A percentile compares a stretch with the other conserved stretches of the same genome.
phyloP scores from a whole-genome alignment of 2,113 vertebrate genomes.

The Nesoenas mayeri region DNA sequence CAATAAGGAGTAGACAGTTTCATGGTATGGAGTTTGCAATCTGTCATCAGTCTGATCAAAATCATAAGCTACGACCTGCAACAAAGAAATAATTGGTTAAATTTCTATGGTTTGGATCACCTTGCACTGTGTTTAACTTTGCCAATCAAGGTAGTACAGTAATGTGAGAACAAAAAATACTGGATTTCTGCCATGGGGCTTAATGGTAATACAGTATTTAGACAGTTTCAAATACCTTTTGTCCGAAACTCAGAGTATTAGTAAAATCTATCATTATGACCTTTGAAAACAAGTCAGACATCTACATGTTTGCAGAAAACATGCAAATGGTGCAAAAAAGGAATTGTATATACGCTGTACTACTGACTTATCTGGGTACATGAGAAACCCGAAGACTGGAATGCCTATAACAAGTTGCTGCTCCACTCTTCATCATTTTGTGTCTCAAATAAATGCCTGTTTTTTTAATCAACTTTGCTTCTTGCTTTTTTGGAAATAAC shows the following conservation, averaged over 20 bases:
- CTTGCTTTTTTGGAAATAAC: background rate
- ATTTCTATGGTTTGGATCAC: background rate
- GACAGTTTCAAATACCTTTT: background rate
- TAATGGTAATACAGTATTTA: background rate
- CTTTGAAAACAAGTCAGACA: background rate
- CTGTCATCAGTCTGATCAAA: slow-evolving; percentile 90
- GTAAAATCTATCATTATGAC: background rate
- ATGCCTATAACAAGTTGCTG: background rate
- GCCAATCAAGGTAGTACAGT: no score
- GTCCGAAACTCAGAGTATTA: background rate
- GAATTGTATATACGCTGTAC: background rate
- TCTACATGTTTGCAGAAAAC: background rate
- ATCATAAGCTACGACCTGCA: slow-evolving; percentile 89
- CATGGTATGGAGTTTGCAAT: slow-evolving; percentile 87
- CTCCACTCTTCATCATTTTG: background rate
- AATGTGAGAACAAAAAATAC: background rate
- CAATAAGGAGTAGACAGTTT: slow-evolving; percentile 95
- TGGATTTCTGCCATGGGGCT: background rate
- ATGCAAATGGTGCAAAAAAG: background rate
- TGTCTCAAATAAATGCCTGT: background rate
- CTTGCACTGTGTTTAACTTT: background rate
- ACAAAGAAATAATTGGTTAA: slow-evolving; percentile 7
- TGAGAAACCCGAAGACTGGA: background rate
- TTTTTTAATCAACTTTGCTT: background rate
- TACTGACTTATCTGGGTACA: background rate